Base-by-base conservation (phyloP, 2,113 vertebrate genomes). In the Pyxicephalus adspersus region DNA sequence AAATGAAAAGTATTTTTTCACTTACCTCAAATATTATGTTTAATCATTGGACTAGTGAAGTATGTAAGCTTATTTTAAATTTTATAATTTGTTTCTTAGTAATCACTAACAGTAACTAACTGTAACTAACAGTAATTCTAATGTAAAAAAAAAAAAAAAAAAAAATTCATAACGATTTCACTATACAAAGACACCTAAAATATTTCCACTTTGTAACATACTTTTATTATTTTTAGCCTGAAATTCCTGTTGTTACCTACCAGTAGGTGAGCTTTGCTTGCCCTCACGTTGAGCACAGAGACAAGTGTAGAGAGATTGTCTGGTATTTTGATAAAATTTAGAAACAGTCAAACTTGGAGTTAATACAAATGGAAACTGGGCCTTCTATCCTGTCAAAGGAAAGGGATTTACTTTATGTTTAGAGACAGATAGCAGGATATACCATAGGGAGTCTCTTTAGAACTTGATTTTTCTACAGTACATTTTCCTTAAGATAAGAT, bases 371-470 rank as follows among this genome's bases (percentile, higher is more conserved):
- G 17, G 54, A 54, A 19, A 34, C 34, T 19, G 22, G 58, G 58
- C 22, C 58, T 61, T 23, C 23, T 61, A 55, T 23, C 9, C 1
- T 58, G 58, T 74, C 71, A 74, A 74, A 74, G 71, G 15, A 74
- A 74, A 6, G 55, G 71, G 71, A 74, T 76, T 76, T 76, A n/a
- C 74, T 76, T 61, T n/a, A 76, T 63, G 31, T 52, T 76, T 26
- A 25, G 57, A 28, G 57, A 45, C 57, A 63, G 74, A 63, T 76
- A 76, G 58, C 72, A 45, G 22, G 60, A 58, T 63, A 26, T 63
- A 29, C 74, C 74, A 26, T 51, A n/a, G 60, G 74, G 74, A 75
- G 74, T 64, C 73, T 64, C 60, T 55, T 38, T 74, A 58, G 58
- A 58, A 74, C 34, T 29, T 60, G 22, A 28, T 17, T 29, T 58